Conservation (phyloP, 2,113 vertebrate genomes). For the Pygoscelis adeliae region DNA sequence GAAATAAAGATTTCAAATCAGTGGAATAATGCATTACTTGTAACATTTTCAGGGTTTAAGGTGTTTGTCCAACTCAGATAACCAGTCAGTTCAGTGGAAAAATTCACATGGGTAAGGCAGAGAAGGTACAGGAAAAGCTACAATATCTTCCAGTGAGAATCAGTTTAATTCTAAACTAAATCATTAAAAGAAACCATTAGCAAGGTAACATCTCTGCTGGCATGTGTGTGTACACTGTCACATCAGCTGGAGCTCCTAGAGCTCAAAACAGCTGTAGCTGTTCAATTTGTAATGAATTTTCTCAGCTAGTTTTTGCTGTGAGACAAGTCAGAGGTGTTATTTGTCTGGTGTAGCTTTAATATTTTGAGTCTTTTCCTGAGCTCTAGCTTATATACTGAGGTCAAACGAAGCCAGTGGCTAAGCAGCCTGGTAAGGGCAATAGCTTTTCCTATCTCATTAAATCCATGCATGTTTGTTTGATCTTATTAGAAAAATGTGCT, state of each 20-base stretch:
- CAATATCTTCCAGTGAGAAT: not conserved
- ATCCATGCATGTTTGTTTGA: not conserved
- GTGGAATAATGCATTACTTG: not conserved
- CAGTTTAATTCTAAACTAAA: not conserved
- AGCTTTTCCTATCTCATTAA: not conserved
- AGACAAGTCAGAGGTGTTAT: not conserved
- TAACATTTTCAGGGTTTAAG: not conserved
- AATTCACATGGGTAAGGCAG: not conserved
- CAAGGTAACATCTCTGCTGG: not conserved
- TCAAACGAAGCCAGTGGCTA: not conserved
- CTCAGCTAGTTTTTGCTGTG: not conserved
- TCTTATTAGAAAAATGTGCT: not conserved
- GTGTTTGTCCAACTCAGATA: not conserved
- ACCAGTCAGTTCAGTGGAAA: not conserved
- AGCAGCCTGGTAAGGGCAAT: not conserved
- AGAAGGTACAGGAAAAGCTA: not conserved
- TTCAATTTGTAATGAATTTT: not conserved
- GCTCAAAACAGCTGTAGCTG: not conserved
- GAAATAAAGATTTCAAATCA: not conserved
- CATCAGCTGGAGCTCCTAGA: not conserved
- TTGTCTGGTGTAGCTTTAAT: not conserved
- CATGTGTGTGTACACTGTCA: not conserved
- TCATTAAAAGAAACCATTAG: not conserved
- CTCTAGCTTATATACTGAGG: not conserved
- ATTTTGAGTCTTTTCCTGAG: not conserved